These are phyloP conservation scores for Unio delphinus DNA, from an alignment of 2,888 invertebrate genomes.

Conservation along the genomic window DNA sequence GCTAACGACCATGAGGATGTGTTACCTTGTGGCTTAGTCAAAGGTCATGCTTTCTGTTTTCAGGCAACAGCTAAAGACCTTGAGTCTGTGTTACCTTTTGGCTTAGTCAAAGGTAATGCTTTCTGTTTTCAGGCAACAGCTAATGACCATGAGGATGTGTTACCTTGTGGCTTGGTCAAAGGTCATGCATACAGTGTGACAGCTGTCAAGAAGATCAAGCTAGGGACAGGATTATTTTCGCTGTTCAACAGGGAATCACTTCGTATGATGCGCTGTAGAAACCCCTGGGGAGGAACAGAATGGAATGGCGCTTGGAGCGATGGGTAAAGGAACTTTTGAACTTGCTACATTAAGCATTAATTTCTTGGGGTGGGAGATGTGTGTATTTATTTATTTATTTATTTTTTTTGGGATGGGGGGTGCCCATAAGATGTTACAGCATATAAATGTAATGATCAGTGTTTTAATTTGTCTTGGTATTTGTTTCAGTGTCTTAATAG, in stretches of 20 bases:
- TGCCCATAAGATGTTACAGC: no score
- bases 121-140: conserved; percentile 31
- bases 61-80: conserved; percentile 68
- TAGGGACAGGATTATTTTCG: conserved; percentile 65
- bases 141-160: conserved; percentile 74
- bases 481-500: no score
- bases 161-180: conserved; percentile 75
- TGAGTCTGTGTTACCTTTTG: conserved; percentile 74
- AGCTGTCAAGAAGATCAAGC: conserved; percentile 73
- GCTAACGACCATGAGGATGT: conserved; percentile 73
- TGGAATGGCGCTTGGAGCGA: conserved; percentile 77
- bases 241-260: conserved; percentile 73
- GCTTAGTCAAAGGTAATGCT: conserved; percentile 74
- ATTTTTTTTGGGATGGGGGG: no score
- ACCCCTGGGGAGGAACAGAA: conserved; percentile 77
- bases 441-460: no score
- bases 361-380: no score
- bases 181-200: conserved; percentile 79
- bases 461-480: no score
- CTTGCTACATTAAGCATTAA: not conserved
- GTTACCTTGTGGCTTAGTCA: conserved; percentile 75
- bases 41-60: conserved; percentile 66
- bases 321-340: conserved; percentile 66
- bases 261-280: conserved; percentile 75
- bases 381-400: no score